Evolutionary conservation across 2,888 invertebrate genomes (phyloP).

Genomic region (Hirtodrosophila duncani): DNA sequence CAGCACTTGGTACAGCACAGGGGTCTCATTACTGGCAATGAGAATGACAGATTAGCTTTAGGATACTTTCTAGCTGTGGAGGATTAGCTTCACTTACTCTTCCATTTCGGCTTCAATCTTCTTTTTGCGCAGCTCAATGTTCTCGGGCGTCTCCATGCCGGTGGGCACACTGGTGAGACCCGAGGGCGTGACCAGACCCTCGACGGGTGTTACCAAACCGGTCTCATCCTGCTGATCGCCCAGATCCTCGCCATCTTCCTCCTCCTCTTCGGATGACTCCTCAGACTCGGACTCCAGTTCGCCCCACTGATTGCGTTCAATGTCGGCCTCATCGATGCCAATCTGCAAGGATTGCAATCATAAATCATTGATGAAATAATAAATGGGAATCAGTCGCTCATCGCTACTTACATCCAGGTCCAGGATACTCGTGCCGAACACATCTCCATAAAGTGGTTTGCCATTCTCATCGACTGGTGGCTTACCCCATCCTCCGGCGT

Average conservation of each 20-base stretch:
- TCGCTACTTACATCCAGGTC: slow-evolving; percentile 83
- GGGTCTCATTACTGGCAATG: slow-evolving; percentile 88
- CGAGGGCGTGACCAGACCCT: slow-evolving; percentile 95
- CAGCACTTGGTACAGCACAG: slow-evolving; percentile 95
- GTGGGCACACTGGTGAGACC: slow-evolving; percentile 94
- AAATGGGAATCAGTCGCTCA: accelerated
- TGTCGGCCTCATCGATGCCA: slow-evolving; percentile 88
- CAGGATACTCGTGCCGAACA: slow-evolving; percentile 91
- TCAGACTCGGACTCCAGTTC: slow-evolving; percentile 93
- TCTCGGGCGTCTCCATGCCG: slow-evolving; percentile 98
- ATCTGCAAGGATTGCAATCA: slow-evolving; percentile 79
- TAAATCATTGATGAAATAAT: background rate
- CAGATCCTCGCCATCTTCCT: slow-evolving; percentile 82
- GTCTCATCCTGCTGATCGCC: slow-evolving; percentile 83
- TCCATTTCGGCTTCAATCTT: slow-evolving; percentile 98
- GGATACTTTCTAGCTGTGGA: no score
- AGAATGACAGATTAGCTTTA: background rate
- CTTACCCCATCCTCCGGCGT: slow-evolving; percentile 99
- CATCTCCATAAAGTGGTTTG: slow-evolving; percentile 98
- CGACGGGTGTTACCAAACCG: slow-evolving; percentile 94
- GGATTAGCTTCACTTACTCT: slow-evolving; percentile 81
- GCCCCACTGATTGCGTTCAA: slow-evolving; percentile 97
- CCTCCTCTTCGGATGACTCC: slow-evolving; percentile 83
- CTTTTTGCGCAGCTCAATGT: slow-evolving; percentile 97
- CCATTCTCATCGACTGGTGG: slow-evolving; percentile 99